Evolutionary conservation across 2,888 invertebrate genomes (phyloP).

Genomic region (Cataglyphis livida): DNA sequence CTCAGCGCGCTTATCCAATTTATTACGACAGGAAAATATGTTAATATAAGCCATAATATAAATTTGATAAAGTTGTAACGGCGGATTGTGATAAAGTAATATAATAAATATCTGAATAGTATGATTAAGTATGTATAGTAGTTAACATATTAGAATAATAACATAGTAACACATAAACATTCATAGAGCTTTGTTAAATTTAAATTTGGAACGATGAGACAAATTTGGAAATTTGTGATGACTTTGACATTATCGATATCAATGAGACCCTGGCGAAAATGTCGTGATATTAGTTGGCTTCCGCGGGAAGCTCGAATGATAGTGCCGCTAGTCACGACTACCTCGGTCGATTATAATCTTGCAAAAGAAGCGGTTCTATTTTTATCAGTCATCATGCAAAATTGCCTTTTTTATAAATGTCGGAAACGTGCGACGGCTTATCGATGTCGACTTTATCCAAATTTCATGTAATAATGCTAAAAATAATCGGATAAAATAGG

Average conservation of each 20-base stretch:
- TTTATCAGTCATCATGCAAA: conserved; percentile 57
- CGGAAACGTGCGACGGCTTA: conserved; percentile 11
- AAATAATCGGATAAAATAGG: conserved; percentile 20
- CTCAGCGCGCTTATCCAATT: conserved; percentile 11
- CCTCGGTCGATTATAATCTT: conserved; percentile 68
- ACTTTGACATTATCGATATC: conserved; percentile 8
- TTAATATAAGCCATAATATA: conserved; percentile 18
- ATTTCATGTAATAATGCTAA: conserved; percentile 10
- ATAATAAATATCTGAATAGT: neutral
- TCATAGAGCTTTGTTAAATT: conserved; percentile 29
- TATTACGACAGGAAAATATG: conserved; percentile 3
- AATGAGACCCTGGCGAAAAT: conserved; percentile 81
- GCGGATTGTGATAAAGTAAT: neutral
- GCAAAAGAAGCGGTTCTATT: conserved; percentile 55
- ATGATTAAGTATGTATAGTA: no score
- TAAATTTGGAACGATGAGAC: conserved; percentile 27
- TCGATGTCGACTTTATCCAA: conserved; percentile 14
- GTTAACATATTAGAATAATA: conserved; percentile 13
- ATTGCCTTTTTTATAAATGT: conserved; percentile 22
- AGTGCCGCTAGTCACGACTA: conserved; percentile 78
- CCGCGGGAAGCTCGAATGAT: conserved; percentile 77
- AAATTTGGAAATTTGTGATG: conserved; percentile 13
- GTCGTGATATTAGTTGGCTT: conserved; percentile 77
- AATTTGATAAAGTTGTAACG: conserved; percentile 30
- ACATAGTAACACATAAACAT: neutral